phyloP scores from a whole-genome alignment of 2,797 vertebrate species.

The Yasuhikotakia modesta region DNA sequence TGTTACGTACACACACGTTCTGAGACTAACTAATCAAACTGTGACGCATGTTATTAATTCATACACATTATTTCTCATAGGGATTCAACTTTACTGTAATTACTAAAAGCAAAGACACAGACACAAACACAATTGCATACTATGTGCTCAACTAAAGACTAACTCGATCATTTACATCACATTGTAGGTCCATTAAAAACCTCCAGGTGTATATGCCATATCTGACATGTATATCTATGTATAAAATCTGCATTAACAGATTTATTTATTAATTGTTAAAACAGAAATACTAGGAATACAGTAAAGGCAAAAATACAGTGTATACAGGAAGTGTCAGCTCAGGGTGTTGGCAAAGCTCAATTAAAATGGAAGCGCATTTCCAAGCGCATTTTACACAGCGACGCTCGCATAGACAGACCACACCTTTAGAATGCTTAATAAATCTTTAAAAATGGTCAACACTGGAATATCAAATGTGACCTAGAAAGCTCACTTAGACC shows the following conservation, averaged over 20 bases:
- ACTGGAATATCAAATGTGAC: conserved; percentile 55
- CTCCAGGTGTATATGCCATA: too few relatives aligned
- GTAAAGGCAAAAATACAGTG: conserved; percentile 36
- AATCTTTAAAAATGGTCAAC: conserved; percentile 53
- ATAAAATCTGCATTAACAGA: neutral
- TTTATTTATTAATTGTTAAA: neutral
- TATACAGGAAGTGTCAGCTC: conserved; percentile 71
- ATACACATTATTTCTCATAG: neutral
- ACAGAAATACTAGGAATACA: neutral
- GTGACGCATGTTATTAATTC: conserved; percentile 1
- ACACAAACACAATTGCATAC: conserved; percentile 33
- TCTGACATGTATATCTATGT: too few relatives aligned
- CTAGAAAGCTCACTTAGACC: conserved; percentile 56
- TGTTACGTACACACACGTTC: neutral
- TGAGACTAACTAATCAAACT: neutral
- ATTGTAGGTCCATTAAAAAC: conserved; percentile 60
- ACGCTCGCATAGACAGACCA: conserved; percentile 39
- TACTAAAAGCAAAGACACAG: conserved; percentile 6
- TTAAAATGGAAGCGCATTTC: conserved; percentile 61
- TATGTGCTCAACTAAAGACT: too few relatives aligned
- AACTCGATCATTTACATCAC: conserved; percentile 71
- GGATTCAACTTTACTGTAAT: conserved; percentile 5
- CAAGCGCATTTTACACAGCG: conserved; percentile 45
- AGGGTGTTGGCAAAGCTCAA: conserved; percentile 72
- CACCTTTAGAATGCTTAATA: conserved; percentile 51